Conservation (phyloP, 2,797 vertebrate genomes). For the Pangasius djambal region DNA sequence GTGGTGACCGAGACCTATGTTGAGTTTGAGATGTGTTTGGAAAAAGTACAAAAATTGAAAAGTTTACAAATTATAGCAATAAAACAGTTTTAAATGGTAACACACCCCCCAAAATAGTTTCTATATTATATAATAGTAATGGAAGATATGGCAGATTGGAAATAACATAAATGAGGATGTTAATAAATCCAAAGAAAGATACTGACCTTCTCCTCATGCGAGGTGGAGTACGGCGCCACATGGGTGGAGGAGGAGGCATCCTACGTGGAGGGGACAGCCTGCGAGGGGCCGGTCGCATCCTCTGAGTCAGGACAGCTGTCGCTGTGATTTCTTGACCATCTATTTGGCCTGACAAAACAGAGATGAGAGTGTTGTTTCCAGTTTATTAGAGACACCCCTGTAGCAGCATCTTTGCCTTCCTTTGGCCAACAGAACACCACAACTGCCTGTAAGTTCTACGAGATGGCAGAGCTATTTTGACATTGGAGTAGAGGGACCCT, state of each 20-base stretch:
- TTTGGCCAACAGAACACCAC: neutral
- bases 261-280: conserved; percentile 81
- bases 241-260: conserved; percentile 84
- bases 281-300: conserved; percentile 73
- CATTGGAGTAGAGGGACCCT: neutral
- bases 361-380: neutral
- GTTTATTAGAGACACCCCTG: neutral
- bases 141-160: neutral
- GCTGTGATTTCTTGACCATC: conserved; percentile 88
- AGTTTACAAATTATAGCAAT: neutral
- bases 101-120: too few relatives aligned
- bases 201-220: conserved; percentile 86
- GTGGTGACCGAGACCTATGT: conserved; percentile 87
- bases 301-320: conserved; percentile 81
- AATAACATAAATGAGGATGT: neutral
- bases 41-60: neutral
- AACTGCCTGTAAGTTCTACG: neutral
- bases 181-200: neutral
- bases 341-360: conserved; percentile 77
- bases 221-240: conserved; percentile 87
- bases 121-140: neutral
- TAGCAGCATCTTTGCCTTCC: neutral
- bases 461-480: neutral
- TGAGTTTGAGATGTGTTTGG: neutral
- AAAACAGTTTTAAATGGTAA: neutral